Conservation (phyloP, 2,797 vertebrate genomes). For the Remorina albescens region DNA sequence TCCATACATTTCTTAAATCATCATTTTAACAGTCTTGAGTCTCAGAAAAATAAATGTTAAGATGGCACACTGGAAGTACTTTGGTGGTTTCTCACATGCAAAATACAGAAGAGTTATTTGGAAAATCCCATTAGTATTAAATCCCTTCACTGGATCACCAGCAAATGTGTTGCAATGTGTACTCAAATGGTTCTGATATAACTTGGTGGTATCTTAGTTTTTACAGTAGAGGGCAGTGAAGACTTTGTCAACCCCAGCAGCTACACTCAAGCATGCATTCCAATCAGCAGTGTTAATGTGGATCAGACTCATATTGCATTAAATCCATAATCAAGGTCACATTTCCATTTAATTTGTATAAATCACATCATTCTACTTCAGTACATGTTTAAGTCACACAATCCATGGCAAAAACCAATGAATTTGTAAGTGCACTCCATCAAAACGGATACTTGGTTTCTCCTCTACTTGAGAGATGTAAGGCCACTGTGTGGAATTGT, state of each 20-base stretch:
- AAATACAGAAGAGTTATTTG: neutral
- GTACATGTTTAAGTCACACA: neutral
- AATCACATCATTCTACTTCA: neutral
- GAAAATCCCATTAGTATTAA: neutral
- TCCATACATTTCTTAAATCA: slow-evolving; percentile 29
- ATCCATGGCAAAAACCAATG: neutral
- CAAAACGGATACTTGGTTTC: slow-evolving; percentile 34
- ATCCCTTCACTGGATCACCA: slow-evolving; percentile 2
- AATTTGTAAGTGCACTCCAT: slow-evolving; percentile 35
- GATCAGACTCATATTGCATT: neutral
- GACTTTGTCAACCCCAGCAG: neutral
- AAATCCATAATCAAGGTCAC: slow-evolving; percentile 13
- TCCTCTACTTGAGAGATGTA: slow-evolving; percentile 16
- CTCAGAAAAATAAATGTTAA: slow-evolving; percentile 54
- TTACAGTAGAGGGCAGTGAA: slow-evolving; percentile 69
- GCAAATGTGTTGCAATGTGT: neutral
- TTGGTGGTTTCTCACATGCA: slow-evolving; percentile 4
- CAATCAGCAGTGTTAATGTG: neutral
- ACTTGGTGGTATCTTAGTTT: slow-evolving; percentile 2
- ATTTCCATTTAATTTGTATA: slow-evolving; percentile 11
- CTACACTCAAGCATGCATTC: slow-evolving; percentile 1
- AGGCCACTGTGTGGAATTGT: slow-evolving; percentile 22
- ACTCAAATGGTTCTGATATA: neutral
- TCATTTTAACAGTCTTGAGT: slow-evolving; percentile 21
- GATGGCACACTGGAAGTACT: neutral